Percentiles rank a stretch among this genome's conserved stretches.
These are phyloP conservation scores for Hypotaenidia philippensis DNA, from an alignment of 2,797 vertebrate genomes.

Conservation along the genomic window DNA sequence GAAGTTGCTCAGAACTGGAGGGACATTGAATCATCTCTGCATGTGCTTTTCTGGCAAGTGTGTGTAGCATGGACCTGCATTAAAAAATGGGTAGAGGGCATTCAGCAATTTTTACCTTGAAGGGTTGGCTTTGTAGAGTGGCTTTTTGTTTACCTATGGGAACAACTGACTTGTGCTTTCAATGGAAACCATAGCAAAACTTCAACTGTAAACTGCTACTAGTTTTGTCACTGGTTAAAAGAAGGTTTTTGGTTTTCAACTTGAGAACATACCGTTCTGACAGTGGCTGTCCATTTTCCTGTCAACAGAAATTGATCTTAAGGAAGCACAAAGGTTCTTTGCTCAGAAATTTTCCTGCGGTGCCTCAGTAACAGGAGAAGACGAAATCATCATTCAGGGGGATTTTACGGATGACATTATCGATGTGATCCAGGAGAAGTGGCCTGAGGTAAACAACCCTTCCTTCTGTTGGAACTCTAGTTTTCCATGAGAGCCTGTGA, in stretches of 20 bases:
- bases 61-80: rapidly evolving
- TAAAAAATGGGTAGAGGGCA: rapidly evolving
- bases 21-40: background rate
- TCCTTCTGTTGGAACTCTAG: background rate
- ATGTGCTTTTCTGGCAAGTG: background rate
- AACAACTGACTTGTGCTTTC: background rate
- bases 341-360: conserved; percentile 99
- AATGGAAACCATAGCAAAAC: background rate
- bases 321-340: conserved; percentile 99
- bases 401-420: conserved; percentile 99
- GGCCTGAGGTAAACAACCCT: conserved; percentile 90
- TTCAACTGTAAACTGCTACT: background rate
- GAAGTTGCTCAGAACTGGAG: background rate
- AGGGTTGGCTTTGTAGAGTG: background rate
- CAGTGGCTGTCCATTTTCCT: background rate
- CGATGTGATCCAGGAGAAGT: conserved; percentile 98
- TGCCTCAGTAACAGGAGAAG: conserved; percentile 96
- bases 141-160: background rate
- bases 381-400: conserved; percentile 99
- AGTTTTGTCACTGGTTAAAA: background rate
- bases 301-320: conserved; percentile 93
- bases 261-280: background rate
- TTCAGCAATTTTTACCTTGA: background rate
- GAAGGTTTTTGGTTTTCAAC: background rate
- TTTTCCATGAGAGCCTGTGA: background rate